Evolutionary conservation across 2,797 vertebrate species (phyloP).

Genomic region (Paratrypauchen microcephalus): DNA sequence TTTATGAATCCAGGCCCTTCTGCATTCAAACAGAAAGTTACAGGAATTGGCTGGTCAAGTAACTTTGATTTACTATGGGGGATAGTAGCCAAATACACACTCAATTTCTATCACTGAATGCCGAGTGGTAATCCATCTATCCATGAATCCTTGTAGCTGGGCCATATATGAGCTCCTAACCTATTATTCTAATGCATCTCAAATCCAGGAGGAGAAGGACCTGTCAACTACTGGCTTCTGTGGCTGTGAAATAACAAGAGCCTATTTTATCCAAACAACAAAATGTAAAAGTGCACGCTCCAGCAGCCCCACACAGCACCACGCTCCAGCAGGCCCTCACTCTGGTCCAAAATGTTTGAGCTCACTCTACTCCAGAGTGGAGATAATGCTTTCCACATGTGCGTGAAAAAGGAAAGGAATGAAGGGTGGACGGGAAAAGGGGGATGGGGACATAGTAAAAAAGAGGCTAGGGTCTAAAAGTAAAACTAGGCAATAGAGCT

Average conservation of each 20-base stretch:
- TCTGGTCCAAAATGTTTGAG: constrained; percentile 65
- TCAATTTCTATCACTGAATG: background rate
- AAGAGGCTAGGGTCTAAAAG: constrained; percentile 33
- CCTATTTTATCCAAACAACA: constrained; percentile 70
- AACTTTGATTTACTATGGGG: too few species aligned
- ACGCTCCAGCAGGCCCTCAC: constrained; percentile 31
- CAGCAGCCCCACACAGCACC: constrained; percentile 25
- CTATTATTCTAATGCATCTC: constrained; percentile 15
- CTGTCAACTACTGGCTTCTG: constrained; percentile 51
- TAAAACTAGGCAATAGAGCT: background rate
- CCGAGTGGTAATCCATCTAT: too few species aligned
- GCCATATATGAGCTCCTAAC: background rate
- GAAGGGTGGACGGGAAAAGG: background rate
- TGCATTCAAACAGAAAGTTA: too few species aligned
- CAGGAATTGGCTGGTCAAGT: too few species aligned
- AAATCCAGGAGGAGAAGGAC: constrained; percentile 14
- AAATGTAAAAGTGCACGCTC: constrained; percentile 30
- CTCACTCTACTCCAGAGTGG: constrained; percentile 75
- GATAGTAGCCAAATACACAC: too few species aligned
- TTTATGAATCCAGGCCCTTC: too few species aligned
- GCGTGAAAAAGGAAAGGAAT: constrained; percentile 37
- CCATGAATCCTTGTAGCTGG: constrained; percentile 4
- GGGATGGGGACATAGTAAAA: constrained; percentile 37
- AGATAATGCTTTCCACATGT: constrained; percentile 85
- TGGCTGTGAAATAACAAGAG: constrained; percentile 75